These are phyloP conservation scores for Prorops nasuta DNA, from an alignment of 1,140 invertebrate genomes.

Conservation along the genomic window DNA sequence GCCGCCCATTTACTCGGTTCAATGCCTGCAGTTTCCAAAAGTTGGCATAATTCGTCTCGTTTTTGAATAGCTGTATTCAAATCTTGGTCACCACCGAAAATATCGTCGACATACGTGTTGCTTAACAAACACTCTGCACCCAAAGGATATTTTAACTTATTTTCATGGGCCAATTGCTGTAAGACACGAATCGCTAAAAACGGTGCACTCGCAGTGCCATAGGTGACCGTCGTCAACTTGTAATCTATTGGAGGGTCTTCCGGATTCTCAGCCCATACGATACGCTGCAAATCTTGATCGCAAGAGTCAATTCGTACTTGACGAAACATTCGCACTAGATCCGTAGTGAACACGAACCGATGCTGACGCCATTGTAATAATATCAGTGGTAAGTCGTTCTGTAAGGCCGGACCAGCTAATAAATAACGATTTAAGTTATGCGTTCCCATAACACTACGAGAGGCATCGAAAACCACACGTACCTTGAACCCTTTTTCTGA, in stretches of 20 bases:
- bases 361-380: constrained; percentile 1
- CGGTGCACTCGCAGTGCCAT: not conserved
- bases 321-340: constrained; percentile 20
- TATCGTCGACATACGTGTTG: not conserved
- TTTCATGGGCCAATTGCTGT: not conserved
- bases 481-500: not conserved
- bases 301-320: constrained; percentile 14
- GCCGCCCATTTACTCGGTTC: not conserved
- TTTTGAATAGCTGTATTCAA: not conserved
- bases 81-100: not conserved
- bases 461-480: not conserved
- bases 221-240: not conserved
- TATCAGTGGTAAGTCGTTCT: not conserved
- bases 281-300: constrained; percentile 27
- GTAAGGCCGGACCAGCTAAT: not conserved
- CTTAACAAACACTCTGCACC: not conserved
- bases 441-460: not conserved
- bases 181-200: not conserved
- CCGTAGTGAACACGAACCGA: constrained; percentile 7
- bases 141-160: not conserved
- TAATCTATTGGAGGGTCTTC: not conserved
- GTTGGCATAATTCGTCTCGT: not conserved
- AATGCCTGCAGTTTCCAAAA: not conserved
- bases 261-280: constrained; percentile 26
- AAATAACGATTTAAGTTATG: not conserved